Percentiles rank a stretch among this genome's conserved stretches.
phyloP scores from a whole-genome alignment of 2,888 invertebrate genomes.

The Bombylius discolor region DNA sequence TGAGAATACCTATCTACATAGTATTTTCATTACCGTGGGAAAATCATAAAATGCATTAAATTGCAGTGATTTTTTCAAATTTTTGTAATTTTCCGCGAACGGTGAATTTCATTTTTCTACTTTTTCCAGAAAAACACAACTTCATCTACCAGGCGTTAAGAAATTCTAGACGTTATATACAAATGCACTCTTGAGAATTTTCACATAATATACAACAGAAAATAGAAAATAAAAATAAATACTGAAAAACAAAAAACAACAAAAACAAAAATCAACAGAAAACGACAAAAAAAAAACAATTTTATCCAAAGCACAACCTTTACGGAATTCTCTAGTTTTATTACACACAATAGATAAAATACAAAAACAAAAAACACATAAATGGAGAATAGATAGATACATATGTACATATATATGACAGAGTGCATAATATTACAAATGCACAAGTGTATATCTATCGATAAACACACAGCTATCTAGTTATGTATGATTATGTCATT shows the following conservation, averaged over 20 bases:
- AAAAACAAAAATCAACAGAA: too few species aligned
- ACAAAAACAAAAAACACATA: too few species aligned
- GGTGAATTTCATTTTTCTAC: slow-evolving; percentile 12
- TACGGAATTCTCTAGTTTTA: neutral
- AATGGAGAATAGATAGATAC: too few species aligned
- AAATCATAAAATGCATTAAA: neutral
- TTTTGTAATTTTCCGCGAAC: slow-evolving; percentile 1
- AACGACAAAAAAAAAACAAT: neutral
- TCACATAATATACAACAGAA: neutral
- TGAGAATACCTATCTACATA: too few species aligned
- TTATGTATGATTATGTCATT: too few species aligned
- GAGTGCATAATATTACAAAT: too few species aligned
- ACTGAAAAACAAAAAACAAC: too few species aligned
- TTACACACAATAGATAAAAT: too few species aligned
- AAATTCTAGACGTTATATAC: slow-evolving; percentile 6
- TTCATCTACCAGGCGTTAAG: slow-evolving; percentile 21
- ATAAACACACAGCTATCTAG: too few species aligned
- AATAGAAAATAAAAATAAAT: neutral
- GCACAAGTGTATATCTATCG: too few species aligned
- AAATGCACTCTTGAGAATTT: neutral
- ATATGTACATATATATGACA: too few species aligned
- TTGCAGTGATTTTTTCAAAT: neutral
- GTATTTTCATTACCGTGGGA: neutral
- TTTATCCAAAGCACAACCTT: neutral
- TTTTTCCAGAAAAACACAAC: slow-evolving; percentile 26